Evolutionary conservation across 2,113 vertebrate species (phyloP).

Genomic region (Peucedramus taeniatus): DNA sequence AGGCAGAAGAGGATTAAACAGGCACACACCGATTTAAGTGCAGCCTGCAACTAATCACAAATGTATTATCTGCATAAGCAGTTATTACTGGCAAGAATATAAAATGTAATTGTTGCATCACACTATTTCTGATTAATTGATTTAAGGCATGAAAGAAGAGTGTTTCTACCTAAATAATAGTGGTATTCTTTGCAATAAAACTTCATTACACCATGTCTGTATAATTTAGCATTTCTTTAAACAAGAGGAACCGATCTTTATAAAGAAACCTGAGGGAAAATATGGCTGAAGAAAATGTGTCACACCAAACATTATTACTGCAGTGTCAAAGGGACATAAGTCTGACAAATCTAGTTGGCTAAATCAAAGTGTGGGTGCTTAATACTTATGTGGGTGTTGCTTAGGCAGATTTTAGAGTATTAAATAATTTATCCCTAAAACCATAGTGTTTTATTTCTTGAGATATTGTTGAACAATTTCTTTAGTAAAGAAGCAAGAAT

Average conservation of each 20-base stretch:
- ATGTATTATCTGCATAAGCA: not conserved
- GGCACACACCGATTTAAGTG: not conserved
- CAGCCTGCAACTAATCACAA: not conserved
- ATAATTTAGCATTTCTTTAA: conserved; percentile 32
- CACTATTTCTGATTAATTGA: not conserved
- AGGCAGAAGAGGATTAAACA: conserved; percentile 19
- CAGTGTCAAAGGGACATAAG: not conserved
- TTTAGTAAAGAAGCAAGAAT: not conserved
- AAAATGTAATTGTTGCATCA: not conserved
- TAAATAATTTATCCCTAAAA: not conserved
- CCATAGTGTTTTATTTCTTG: not conserved
- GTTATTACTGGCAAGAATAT: not conserved
- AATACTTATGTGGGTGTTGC: not conserved
- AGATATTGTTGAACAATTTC: not conserved
- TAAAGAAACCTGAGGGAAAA: not conserved
- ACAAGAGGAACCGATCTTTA: not conserved
- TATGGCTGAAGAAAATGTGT: not conserved
- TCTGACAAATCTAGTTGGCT: not conserved
- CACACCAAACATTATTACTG: not conserved
- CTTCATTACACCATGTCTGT: not conserved
- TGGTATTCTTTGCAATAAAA: not conserved
- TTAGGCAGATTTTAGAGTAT: not conserved
- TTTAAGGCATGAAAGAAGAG: conserved; percentile 37
- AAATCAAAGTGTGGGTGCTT: not conserved
- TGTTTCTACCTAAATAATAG: conserved; percentile 34